Conservation (phyloP, 1,140 invertebrate species). For the Drosophila mojavensis region DNA sequence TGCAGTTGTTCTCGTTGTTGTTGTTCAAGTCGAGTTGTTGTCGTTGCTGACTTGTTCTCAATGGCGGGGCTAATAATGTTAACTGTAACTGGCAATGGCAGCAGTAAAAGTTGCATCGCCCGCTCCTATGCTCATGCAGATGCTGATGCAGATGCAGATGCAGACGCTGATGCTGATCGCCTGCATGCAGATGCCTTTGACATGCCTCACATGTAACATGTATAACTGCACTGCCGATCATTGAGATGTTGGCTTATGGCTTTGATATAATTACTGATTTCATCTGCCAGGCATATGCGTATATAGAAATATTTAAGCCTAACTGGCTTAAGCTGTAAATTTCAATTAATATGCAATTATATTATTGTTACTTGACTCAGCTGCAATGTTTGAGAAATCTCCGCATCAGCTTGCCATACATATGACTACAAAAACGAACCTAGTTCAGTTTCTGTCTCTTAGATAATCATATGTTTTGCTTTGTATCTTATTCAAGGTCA, state of each 20-base stretch:
- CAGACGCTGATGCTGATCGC: neutral
- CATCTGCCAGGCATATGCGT: neutral
- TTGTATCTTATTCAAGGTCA: no score
- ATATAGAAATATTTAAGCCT: neutral
- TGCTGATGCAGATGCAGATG: constrained; percentile 27
- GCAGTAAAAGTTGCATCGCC: constrained; percentile 56
- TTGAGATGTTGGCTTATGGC: constrained; percentile 2
- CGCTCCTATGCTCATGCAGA: constrained; percentile 46
- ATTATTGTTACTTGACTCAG: no score
- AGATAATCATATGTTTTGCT: no score
- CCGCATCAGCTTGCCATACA: no score
- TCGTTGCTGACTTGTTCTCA: constrained; percentile 39
- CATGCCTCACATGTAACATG: constrained; percentile 10
- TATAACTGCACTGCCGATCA: constrained; percentile 6
- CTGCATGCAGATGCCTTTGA: constrained; percentile 25
- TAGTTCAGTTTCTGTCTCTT: no score
- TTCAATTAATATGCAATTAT: no score
- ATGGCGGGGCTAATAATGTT: constrained; percentile 63
- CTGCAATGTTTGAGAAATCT: no score
- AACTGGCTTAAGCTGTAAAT: no score
- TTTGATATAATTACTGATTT: constrained; percentile 10
- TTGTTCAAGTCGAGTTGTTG: constrained; percentile 25
- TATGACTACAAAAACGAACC: no score
- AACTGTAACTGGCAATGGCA: constrained; percentile 72
- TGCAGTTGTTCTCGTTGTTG: constrained; percentile 41